Percentiles rank a stretch among this genome's conserved stretches.
Evolutionary conservation across 1,140 invertebrate genomes (phyloP).

Genomic region (Melipona quadrifasciata): DNA sequence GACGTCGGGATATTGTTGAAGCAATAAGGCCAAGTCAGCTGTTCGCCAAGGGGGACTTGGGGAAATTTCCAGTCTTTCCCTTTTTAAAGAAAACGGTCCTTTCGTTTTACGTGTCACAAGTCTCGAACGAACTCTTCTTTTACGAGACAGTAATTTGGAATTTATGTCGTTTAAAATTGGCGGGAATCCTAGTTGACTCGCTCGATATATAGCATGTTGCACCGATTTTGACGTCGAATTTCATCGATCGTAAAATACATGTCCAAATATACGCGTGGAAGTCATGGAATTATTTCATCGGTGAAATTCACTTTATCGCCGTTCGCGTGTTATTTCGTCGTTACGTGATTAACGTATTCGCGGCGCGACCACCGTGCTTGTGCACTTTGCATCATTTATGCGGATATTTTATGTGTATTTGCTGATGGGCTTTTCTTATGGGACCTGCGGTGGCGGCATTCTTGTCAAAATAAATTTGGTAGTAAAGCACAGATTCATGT

Average conservation of each 20-base stretch:
- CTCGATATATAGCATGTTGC: neutral
- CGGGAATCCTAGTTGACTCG: neutral
- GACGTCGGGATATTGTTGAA: conserved; percentile 2
- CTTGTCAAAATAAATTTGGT: no score
- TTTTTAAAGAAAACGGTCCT: conserved; percentile 5
- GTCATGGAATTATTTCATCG: no score
- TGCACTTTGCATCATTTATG: no score
- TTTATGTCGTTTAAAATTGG: neutral
- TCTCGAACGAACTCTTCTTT: neutral
- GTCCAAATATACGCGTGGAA: no score
- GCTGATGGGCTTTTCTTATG: no score
- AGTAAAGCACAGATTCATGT: no score
- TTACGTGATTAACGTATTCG: no score
- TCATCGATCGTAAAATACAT: neutral
- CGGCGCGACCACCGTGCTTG: no score
- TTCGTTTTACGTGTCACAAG: neutral
- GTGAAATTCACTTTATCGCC: no score
- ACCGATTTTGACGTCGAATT: neutral
- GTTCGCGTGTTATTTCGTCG: no score
- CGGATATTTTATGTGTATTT: no score
- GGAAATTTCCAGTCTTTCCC: neutral
- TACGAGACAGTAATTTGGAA: neutral
- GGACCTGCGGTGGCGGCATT: no score
- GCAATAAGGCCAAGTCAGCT: neutral
- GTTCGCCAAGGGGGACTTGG: neutral